Evolutionary conservation across 2,797 vertebrate genomes (phyloP), one percentile per base, ranked within the genome.

Genomic region (Alca torda): DNA sequence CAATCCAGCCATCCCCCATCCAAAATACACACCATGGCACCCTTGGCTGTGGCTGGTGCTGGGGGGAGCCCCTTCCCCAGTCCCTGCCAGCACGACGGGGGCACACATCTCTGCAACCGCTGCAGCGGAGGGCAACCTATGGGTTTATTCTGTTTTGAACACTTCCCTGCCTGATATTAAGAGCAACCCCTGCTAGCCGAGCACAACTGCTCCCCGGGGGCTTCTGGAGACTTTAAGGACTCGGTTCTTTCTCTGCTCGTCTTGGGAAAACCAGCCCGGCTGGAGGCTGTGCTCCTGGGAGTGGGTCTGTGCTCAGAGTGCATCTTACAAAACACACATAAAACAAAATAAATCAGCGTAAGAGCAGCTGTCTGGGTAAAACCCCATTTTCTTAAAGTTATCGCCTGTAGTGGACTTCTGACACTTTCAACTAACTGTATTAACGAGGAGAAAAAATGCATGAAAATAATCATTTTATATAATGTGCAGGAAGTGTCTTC

Each of bases 341-440:
- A 77, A 91, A 14, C 81, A 83, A 92, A 94, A 87, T 67, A 89
- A 94, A 91, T 80, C 78, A 61, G 48, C 0, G 0, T 41, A 80
- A 43, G 57, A 83, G 53, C 31, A 83, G 65, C 41, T 64, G 60
- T 57, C 89, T 81, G 75, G 64, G 70, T 68, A 89, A 80, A 96
- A 15, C 20, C 8, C 10, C 43, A 16, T 80, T 91, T 94, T 94
- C 56, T 68, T 77, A 61, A 80, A 80, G 48, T 87, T 64, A 70
- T 68, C 0, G 8, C 50, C 75, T 85, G 56, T 64, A 93, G 83
- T 87, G 26, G 57, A 87, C 89, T 95, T 87, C 64, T 89, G 89
- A 92, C 45, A 39, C 78, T 79, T 93, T 77, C 78, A 94, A 59
- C 74, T 87, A 90, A 92, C 64, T 73, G 82, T 90, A 77, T 77